Base-by-base conservation (phyloP, 2,113 vertebrate species). In the Cynocephalus volans region DNA sequence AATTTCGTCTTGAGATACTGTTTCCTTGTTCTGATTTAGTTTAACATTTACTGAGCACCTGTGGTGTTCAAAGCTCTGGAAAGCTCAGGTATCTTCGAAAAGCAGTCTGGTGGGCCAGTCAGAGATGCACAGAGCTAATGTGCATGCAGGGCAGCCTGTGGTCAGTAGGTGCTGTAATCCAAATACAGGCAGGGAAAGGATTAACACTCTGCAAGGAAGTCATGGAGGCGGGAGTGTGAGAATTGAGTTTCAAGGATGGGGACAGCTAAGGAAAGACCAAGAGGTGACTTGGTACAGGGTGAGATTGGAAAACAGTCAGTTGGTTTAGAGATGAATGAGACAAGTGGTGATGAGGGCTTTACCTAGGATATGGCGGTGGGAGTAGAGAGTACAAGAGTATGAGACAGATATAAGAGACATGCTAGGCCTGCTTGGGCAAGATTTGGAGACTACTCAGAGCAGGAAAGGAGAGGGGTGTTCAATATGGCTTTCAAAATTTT, bases 401-500 rank as follows among this genome's bases (percentile, higher is more conserved):
- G 26, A 79, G 36, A 70, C 36, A 64, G 81, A 48, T 24, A 23
- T 5, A 21, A 90, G 33, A 77, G 77, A 33, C 21, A 8, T 36
- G 92, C 31, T 58, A 15, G 90, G 75, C 65, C 36, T 86, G 3
- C 2, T 64, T 93, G 89, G 70, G 60, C 31, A 88, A 48, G 31
- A 41, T 96, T 8, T 67, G 54, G 65, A 94, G 60, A 81, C 8
- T 80, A 23, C 56, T 89, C 48, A 82, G 81, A 52, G 86, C 9
- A 26, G 52, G 24, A 9, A 12, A 50, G 64, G 70, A 75, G 79
- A 88, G 41, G 70, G 33, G 64, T 28, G 52, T 76, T 90, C 28
- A 65, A 58, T 69, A 52, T 88, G 45, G 13, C 64, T 88, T 88
- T 94, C 28, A 90, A 64, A 79, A 77, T 65, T 80, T 65, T 23